These are phyloP conservation scores for Steinernema hermaphroditum DNA, from an alignment of 2,888 invertebrate genomes.

Conservation along the genomic window DNA sequence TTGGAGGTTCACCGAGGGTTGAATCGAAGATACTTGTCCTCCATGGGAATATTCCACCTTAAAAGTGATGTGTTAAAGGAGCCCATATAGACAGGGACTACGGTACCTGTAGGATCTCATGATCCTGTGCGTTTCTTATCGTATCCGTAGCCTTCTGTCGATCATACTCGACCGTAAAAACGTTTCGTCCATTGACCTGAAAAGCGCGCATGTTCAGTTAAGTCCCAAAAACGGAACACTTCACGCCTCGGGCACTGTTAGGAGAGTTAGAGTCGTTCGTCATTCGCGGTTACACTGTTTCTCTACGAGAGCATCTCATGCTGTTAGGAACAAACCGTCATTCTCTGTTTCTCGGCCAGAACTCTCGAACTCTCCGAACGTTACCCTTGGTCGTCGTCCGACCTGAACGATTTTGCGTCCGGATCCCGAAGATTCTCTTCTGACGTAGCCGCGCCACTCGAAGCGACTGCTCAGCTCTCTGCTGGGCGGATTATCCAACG, in stretches of 20 bases:
- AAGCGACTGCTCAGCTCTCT: conserved; percentile 88
- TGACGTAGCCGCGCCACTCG: conserved; percentile 90
- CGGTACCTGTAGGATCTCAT: conserved; percentile 25
- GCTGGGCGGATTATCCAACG: conserved; percentile 66
- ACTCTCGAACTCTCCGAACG: conserved; percentile 35
- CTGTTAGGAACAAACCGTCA: conserved; percentile 1
- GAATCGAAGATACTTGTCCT: conserved; percentile 28
- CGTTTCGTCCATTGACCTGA: conserved; percentile 38
- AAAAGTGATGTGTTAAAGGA: neutral
- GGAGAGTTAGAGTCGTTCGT: conserved; percentile 33
- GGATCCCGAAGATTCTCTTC: conserved; percentile 75
- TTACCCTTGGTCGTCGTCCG: conserved; percentile 35
- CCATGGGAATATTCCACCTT: conserved; percentile 27
- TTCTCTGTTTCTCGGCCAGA: conserved; percentile 50
- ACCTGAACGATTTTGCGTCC: conserved; percentile 35
- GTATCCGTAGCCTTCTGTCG: conserved; percentile 27
- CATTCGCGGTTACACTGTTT: conserved; percentile 67
- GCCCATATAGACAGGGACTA: neutral
- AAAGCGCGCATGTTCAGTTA: neutral
- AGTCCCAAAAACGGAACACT: neutral
- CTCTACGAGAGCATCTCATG: neutral
- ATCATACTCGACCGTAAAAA: conserved; percentile 37
- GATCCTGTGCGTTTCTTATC: conserved; percentile 35
- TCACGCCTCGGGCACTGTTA: conserved; percentile 28
- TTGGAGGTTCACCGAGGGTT: conserved; percentile 18